Evolutionary conservation across 2,113 vertebrate species (phyloP).

Genomic region (human): DNA sequence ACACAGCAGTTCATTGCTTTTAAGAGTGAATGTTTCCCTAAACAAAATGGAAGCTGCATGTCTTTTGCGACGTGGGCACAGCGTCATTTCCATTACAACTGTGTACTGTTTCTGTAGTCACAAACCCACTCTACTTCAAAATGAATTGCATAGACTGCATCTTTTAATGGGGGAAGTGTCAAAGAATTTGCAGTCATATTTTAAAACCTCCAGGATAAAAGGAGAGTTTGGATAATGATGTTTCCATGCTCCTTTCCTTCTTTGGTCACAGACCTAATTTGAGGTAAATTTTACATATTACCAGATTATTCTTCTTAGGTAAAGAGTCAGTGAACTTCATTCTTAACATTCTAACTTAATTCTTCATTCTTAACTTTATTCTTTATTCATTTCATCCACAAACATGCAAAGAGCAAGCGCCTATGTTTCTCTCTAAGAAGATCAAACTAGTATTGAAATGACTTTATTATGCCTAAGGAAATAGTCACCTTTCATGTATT

Average conservation of each 20-base stretch:
- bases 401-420: not conserved
- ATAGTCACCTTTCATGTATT: not conserved
- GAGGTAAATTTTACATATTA: not conserved
- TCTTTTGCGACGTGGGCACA: not conserved
- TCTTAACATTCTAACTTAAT: too few species aligned
- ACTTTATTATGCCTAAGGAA: slow-evolving; percentile 45
- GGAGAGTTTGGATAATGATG: not conserved
- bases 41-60: not conserved
- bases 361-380: not conserved
- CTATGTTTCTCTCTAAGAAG: not conserved
- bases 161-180: not conserved
- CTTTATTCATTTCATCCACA: not conserved
- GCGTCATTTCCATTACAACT: not conserved
- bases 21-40: not conserved
- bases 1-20: not conserved
- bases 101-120: too few species aligned
- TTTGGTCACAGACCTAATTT: not conserved
- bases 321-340: not conserved
- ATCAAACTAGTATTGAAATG: not conserved
- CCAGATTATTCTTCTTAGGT: not conserved
- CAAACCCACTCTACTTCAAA: not conserved
- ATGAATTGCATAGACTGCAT: fast-evolving
- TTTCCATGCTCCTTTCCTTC: not conserved
- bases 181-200: not conserved
- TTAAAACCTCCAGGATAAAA: not conserved